These are phyloP conservation scores for Lophius americanus DNA, from an alignment of 2,797 vertebrate genomes.

Conservation along the genomic window DNA sequence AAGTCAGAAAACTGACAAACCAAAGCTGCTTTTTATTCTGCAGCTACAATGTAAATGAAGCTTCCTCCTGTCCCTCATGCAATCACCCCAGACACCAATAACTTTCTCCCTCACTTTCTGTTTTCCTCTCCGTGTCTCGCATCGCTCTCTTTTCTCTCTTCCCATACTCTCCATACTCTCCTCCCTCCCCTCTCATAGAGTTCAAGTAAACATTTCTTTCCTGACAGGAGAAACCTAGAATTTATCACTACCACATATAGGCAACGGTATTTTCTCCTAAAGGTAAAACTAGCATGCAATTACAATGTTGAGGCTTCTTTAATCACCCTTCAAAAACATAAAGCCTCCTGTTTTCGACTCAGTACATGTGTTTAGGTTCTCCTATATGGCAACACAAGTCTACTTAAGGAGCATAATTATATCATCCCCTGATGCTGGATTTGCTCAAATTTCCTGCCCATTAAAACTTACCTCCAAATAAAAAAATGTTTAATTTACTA, in stretches of 20 bases:
- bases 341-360: constrained; percentile 68
- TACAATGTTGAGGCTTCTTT: constrained; percentile 61
- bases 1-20: constrained; percentile 84
- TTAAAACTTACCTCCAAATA: constrained; percentile 31
- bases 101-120: constrained; percentile 30
- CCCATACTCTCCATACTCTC: constrained; percentile 13
- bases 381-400: constrained; percentile 46
- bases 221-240: constrained; percentile 61
- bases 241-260: constrained; percentile 69
- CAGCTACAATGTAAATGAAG: constrained; percentile 70
- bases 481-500: constrained; percentile 35
- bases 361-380: constrained; percentile 59
- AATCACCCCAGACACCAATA: constrained; percentile 57
- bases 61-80: constrained; percentile 57
- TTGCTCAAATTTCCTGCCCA: constrained; percentile 13
- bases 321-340: constrained; percentile 68
- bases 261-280: constrained; percentile 67
- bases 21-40: constrained; percentile 76
- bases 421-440: constrained; percentile 23
- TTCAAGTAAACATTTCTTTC: constrained; percentile 62
- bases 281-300: constrained; percentile 66
- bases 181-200: constrained; percentile 73
- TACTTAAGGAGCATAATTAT: constrained; percentile 39
- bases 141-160: constrained; percentile 15
- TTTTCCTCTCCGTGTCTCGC: constrained; percentile 17